Evolutionary conservation across 2,888 invertebrate genomes (phyloP).

Genomic region (Steinernema hermaphroditum): DNA sequence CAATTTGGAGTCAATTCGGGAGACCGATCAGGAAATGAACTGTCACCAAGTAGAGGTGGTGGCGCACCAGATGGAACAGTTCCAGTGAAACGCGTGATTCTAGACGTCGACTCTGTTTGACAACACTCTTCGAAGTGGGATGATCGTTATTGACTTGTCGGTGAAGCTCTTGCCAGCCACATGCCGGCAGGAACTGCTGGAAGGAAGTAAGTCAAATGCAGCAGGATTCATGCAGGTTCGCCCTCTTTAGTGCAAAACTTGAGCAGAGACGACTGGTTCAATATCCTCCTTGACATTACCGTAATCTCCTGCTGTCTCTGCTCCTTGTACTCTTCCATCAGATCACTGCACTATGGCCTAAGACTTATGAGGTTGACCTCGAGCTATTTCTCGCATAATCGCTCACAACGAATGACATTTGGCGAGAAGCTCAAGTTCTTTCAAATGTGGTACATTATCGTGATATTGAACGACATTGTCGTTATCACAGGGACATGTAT

Average conservation of each 20-base stretch:
- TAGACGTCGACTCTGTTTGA: not conserved
- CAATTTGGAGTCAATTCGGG: not conserved
- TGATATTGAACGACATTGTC: not conserved
- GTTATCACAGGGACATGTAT: constrained; percentile 9
- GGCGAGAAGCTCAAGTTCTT: not conserved
- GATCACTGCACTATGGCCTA: not conserved
- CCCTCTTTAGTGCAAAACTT: not conserved
- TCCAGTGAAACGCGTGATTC: too few relatives aligned
- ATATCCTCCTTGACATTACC: not conserved
- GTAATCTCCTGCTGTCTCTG: not conserved
- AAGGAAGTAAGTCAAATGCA: not conserved
- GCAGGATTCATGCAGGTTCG: too few relatives aligned
- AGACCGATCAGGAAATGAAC: not conserved
- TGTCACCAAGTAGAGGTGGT: constrained; percentile 11
- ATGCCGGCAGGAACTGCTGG: not conserved
- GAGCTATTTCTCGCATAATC: not conserved
- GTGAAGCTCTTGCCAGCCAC: not conserved
- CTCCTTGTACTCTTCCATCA: not conserved
- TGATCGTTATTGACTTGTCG: not conserved
- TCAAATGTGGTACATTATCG: not conserved
- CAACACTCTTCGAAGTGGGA: not conserved
- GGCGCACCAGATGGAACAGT: too few relatives aligned
- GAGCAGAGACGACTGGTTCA: not conserved
- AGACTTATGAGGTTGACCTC: not conserved
- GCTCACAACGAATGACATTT: not conserved